Percentiles rank a stretch among this genome's conserved stretches.
phyloP scores from a whole-genome alignment of 2,113 vertebrate genomes.

The Noctilio leporinus region DNA sequence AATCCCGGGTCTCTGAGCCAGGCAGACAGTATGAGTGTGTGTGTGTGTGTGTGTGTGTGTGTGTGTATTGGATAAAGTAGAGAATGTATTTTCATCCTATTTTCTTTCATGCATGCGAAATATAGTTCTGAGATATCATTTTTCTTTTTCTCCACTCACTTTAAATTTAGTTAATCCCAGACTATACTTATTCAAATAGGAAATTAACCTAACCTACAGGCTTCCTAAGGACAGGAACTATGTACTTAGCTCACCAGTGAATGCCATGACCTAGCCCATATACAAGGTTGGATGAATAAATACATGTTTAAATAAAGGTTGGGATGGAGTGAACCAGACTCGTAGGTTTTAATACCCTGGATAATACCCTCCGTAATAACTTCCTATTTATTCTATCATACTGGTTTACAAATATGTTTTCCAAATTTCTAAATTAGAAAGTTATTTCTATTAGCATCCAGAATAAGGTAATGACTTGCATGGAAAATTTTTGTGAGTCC shows the following conservation, averaged over 20 bases:
- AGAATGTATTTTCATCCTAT: background rate
- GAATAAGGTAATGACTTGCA: background rate
- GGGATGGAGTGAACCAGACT: background rate
- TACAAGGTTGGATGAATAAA: background rate
- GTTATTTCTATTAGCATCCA: background rate
- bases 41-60: background rate
- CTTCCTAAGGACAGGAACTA: background rate
- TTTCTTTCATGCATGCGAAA: background rate
- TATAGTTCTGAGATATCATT: background rate
- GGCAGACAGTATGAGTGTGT: background rate
- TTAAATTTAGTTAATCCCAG: background rate
- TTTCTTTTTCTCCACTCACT: background rate
- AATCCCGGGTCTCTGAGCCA: background rate
- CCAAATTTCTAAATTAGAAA: background rate
- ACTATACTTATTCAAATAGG: background rate
- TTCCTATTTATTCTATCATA: background rate
- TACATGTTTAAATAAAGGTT: background rate
- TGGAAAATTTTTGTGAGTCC: background rate
- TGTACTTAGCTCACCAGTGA: background rate
- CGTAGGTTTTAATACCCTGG: background rate
- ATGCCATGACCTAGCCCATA: background rate
- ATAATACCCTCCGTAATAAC: background rate
- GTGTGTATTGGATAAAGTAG: background rate
- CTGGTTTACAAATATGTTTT: background rate
- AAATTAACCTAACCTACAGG: background rate